Base-by-base conservation (phyloP, 2,797 vertebrate genomes). In the Sebastes trivittatus region DNA sequence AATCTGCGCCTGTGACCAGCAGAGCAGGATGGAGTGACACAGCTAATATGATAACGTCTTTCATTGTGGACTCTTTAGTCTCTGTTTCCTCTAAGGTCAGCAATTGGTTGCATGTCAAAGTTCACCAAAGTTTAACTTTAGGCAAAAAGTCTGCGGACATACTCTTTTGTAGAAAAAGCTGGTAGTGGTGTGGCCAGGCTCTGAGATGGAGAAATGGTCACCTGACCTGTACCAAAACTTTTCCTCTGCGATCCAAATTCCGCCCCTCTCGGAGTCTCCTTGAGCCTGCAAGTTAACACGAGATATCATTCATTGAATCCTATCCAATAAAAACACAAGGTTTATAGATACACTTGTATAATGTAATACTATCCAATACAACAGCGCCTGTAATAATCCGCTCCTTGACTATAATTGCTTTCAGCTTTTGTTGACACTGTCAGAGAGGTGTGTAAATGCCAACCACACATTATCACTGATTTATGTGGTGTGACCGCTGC, bases 391-490 rank as follows among this genome's bases (percentile, higher is more conserved):
- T 36, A 67, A 20, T 34, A 11, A 73, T 63, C 22, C 8, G 6
- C 62, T 62, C 27, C 20, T 46, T 13, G 30, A 13, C 46, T 34
- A 20, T 27, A 75, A 66, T 22, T 46, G 10, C 27, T 79, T 42
- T 65, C 22, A 5, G 16, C 18, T 59, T 77, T 46, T 62, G 11
- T 38, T 55, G n/a, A 42, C 46, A 54, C 58, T 65, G 63, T 54
- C 66, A 71, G 4, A 65, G 27, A 69, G 22, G 42, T 66, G 58
- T 71, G 64, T 58, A 32, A 67, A 71, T n/a, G 23, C n/a, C 22
- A 67, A 78, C 34, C 61, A 56, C 63, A 70, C 56, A 60, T 46
- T 46, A 46, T 63, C 46, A 52, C 46, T 71, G 55, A 76, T 65
- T 78, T 58, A 54, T 66, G 27, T n/a, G 52, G 11, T 27, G 65